These are phyloP conservation scores for Gerris buenoi DNA, from an alignment of 1,140 invertebrate species.

Conservation along the genomic window DNA sequence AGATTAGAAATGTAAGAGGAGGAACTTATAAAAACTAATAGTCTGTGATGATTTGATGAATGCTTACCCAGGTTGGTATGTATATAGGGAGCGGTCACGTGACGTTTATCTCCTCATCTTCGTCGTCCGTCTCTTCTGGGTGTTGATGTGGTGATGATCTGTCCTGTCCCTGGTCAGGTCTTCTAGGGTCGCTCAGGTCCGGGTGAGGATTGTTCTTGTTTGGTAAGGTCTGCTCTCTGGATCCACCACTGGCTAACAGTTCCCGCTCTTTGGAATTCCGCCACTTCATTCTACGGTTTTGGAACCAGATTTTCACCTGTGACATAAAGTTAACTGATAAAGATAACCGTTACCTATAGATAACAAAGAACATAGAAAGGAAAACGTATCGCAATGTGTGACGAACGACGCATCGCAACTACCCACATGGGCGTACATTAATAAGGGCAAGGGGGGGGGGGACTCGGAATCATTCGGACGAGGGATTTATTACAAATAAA, in stretches of 20 bases:
- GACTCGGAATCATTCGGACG: no score
- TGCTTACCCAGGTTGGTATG: neutral
- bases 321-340: no score
- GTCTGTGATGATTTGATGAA: no score
- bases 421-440: no score
- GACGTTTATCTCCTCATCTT: constrained; percentile 20
- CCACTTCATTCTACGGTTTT: constrained; percentile 93
- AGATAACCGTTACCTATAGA: no score
- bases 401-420: no score
- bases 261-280: constrained; percentile 93
- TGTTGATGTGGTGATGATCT: neutral
- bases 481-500: no score
- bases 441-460: no score
- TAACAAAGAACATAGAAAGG: no score
- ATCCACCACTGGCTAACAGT: constrained; percentile 77
- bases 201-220: constrained; percentile 96
- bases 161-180: neutral
- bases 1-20: no score
- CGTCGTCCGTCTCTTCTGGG: neutral
- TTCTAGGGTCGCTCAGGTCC: constrained; percentile 76
- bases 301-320: constrained; percentile 93
- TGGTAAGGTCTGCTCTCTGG: constrained; percentile 82
- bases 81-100: constrained; percentile 15
- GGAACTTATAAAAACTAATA: no score
- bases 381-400: no score